Percentiles rank a stretch among this genome's conserved stretches.
Conservation (phyloP, 1,140 invertebrate genomes). For the Acromyrmex heyeri region DNA sequence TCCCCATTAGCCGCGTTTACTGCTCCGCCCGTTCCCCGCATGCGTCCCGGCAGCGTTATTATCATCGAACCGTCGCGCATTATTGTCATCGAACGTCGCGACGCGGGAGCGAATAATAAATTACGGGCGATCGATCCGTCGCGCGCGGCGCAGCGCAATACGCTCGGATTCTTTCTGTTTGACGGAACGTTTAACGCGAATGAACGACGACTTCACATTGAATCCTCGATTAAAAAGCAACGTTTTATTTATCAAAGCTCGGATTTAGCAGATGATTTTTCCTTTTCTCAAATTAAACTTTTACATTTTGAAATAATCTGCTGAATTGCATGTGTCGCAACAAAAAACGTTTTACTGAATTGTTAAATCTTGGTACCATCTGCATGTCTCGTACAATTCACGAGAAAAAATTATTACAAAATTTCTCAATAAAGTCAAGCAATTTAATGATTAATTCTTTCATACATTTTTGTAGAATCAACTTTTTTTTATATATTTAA, state of each 20-base stretch:
- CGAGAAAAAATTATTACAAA: neutral
- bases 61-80: constrained; percentile 54
- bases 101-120: constrained; percentile 56
- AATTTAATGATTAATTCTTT: neutral
- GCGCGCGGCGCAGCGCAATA: constrained; percentile 19
- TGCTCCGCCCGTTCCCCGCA: neutral
- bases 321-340: neutral
- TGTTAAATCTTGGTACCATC: neutral
- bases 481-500: neutral
- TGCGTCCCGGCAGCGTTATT: constrained; percentile 27
- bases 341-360: neutral
- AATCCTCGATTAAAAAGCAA: constrained; percentile 39
- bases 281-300: neutral
- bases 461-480: neutral
- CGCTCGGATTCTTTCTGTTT: constrained; percentile 52
- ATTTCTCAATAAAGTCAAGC: neutral
- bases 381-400: neutral
- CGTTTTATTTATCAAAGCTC: constrained; percentile 10
- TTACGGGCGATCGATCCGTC: constrained; percentile 46
- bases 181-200: constrained; percentile 33
- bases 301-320: neutral
- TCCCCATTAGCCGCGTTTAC: constrained; percentile 53
- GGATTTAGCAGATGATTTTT: constrained; percentile 3
- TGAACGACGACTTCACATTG: neutral
- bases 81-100: constrained; percentile 63